Evolutionary conservation across 2,888 invertebrate genomes (phyloP).

Genomic region (Andrena bucephala): DNA sequence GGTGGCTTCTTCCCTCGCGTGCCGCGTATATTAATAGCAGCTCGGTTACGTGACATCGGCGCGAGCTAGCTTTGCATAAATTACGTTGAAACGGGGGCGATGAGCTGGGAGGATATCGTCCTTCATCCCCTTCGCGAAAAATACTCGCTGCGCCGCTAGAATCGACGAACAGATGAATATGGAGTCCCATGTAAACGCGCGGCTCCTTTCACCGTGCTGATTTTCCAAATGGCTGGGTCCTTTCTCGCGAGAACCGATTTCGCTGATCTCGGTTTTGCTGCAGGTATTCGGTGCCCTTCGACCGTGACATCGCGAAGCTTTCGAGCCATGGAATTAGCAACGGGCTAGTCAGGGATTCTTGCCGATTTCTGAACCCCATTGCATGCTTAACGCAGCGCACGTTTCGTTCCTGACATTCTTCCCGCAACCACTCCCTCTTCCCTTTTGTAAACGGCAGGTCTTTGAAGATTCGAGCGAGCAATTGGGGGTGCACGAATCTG

Average conservation of each 20-base stretch:
- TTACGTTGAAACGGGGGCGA: conserved; percentile 37
- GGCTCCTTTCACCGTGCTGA: conserved; percentile 30
- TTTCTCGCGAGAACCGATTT: conserved; percentile 6
- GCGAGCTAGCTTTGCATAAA: conserved; percentile 62
- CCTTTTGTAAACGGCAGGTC: too few relatives aligned
- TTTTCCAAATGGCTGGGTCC: conserved; percentile 28
- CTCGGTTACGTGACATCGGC: conserved; percentile 56
- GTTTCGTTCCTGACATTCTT: too few relatives aligned
- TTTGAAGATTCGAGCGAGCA: too few relatives aligned
- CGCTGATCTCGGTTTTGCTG: background rate
- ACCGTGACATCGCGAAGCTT: background rate
- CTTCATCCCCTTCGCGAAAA: conserved; percentile 18
- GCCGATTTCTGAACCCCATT: too few relatives aligned
- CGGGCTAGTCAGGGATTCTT: background rate
- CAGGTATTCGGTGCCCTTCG: background rate
- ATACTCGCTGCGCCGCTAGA: too few relatives aligned
- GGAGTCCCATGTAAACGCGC: background rate
- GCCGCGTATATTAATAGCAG: conserved; percentile 69
- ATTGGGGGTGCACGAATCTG: too few relatives aligned
- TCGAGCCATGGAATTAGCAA: background rate
- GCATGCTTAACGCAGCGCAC: too few relatives aligned
- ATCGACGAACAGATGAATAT: background rate
- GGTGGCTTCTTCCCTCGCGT: conserved; percentile 51
- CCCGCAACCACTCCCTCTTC: too few relatives aligned
- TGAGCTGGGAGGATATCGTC: conserved; percentile 15